Base-by-base conservation (phyloP, 2,888 invertebrate genomes). In the Ochropacha duplaris region DNA sequence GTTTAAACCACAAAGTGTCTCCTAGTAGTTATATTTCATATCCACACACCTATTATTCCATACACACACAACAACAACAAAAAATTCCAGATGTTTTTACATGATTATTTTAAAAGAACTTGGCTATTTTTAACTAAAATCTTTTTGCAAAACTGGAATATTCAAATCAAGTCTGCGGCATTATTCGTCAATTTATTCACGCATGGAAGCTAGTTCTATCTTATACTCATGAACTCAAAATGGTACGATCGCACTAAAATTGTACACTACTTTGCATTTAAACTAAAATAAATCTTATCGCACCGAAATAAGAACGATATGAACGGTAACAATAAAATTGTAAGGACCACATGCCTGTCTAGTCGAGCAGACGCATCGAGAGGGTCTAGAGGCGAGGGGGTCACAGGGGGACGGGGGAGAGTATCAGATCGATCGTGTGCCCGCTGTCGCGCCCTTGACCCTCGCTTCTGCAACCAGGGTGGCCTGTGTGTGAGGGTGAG, bases 391-490 rank as follows among this genome's bases (percentile, higher is more conserved):
- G 56, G 60, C 55, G 57, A 12, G 26, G 59, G 34, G 14, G 55
- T 54, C 62, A 54, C 59, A 24, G 52, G 65, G 64, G 58, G 62
- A 54, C 22, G 36, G 50, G 60, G 70, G 9, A 28, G 26, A 3
- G 26, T 6, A 5, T 5, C n/a, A 14, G 62, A 80, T 80, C 81
- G 81, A 81, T 79, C 77, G 72, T 60, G 54, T 65, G 52, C 54
- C 54, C 51, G 62, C 54, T 56, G 56, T 62, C 62, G 61, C 86
- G 89, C 87, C 88, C 88, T 88, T 89, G 88, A 89, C 87, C 88
- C 83, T 84, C 83, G 78, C 64, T 69, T 68, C 68, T 69, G 65
- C 72, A 62, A 60, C 61, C 63, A 69, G 69, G 62, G 62, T 59
- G 65, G n/a, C 22, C 52, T 28, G 31, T 8, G 28, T 31, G 26